Percentiles rank a stretch among this genome's conserved stretches.
Evolutionary conservation across 2,797 vertebrate species (phyloP).

Genomic region (Anolis apletophallus): DNA sequence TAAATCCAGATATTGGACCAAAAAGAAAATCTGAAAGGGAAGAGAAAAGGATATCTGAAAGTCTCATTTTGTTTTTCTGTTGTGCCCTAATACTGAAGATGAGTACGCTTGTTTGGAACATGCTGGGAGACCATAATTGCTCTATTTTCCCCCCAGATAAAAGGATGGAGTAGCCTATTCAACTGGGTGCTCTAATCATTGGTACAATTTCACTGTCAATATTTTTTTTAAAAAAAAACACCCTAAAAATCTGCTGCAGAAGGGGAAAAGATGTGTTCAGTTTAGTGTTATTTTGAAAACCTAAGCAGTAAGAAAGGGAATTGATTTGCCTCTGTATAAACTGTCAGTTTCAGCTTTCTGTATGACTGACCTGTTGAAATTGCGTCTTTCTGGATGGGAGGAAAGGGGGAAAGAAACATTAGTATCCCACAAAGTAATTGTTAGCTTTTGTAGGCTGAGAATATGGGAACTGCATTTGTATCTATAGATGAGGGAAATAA

Average conservation of each 20-base stretch:
- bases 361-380: constrained; percentile 53
- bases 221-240: constrained; percentile 31
- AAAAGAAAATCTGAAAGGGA: constrained; percentile 28
- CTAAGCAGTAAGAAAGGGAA: constrained; percentile 34
- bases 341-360: constrained; percentile 58
- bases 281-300: constrained; percentile 47
- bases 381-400: constrained; percentile 56
- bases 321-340: constrained; percentile 68
- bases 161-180: constrained; percentile 29
- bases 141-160: constrained; percentile 34
- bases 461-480: constrained; percentile 45
- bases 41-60: constrained; percentile 1
- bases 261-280: constrained; percentile 55
- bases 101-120: constrained; percentile 42
- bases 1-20: constrained; percentile 35
- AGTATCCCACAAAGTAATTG: constrained; percentile 44
- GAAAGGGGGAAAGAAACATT: constrained; percentile 18
- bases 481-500: constrained; percentile 20
- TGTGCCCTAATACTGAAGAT: constrained; percentile 37
- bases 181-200: constrained; percentile 19
- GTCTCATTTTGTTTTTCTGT: constrained; percentile 36
- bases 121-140: constrained; percentile 19
- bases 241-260: constrained; percentile 56
- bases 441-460: constrained; percentile 44
- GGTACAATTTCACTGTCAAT: constrained; percentile 45